A percentile compares a stretch with the other conserved stretches of the same genome.
Evolutionary conservation across 2,113 vertebrate species (phyloP).

Genomic region (Podarcis raffonei): DNA sequence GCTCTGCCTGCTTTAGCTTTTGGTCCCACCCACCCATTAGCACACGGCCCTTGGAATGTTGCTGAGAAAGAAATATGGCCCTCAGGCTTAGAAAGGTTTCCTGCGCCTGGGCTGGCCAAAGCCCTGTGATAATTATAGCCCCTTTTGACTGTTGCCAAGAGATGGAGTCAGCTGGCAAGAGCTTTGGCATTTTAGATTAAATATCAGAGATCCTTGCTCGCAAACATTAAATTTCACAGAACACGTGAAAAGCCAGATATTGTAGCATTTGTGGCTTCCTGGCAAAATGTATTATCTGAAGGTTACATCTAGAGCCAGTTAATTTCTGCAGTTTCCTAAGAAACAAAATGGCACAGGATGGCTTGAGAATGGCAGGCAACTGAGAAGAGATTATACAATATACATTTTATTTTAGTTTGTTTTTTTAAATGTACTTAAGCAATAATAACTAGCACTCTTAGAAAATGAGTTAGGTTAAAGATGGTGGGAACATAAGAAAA

Average conservation of each 20-base stretch:
- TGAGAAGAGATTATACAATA: slow-evolving; percentile 15
- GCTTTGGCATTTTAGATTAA: slow-evolving; percentile 16
- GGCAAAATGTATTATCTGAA: slow-evolving; percentile 32
- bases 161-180: background rate
- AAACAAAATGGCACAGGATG: slow-evolving; percentile 23
- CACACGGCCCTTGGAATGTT: no score
- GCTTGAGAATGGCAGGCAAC: slow-evolving; percentile 12
- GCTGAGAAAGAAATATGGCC: no score
- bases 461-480: slow-evolving; percentile 62
- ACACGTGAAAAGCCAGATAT: background rate
- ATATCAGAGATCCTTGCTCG: background rate
- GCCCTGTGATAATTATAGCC: background rate
- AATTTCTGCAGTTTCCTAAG: background rate
- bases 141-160: background rate
- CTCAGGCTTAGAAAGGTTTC: no score
- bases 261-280: slow-evolving; percentile 17
- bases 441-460: slow-evolving; percentile 30
- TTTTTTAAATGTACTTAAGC: background rate
- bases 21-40: no score
- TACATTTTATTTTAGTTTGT: no score
- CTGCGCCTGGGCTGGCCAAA: background rate
- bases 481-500: slow-evolving; percentile 38
- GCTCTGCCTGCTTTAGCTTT: no score
- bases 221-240: background rate
- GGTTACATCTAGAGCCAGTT: background rate